These are phyloP conservation scores for Nasonia vitripennis DNA, from an alignment of 1,140 invertebrate genomes.

Conservation along the genomic window DNA sequence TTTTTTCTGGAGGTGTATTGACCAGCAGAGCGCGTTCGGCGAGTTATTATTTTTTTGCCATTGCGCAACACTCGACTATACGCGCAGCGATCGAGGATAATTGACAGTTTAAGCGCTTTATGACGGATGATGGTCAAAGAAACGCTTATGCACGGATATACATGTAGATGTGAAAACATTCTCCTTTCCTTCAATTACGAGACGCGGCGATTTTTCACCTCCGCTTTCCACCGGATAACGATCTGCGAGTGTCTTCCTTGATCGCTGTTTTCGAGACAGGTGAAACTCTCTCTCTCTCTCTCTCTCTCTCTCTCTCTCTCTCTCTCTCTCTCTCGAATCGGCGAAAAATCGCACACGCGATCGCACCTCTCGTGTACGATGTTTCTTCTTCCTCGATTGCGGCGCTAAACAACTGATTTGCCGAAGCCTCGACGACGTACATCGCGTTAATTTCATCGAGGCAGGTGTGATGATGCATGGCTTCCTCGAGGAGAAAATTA, in stretches of 20 bases:
- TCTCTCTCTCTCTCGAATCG: no score
- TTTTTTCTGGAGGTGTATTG: neutral
- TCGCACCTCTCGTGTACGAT: no score
- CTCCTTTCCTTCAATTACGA: no score
- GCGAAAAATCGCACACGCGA: neutral
- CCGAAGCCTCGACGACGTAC: neutral
- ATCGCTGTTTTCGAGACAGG: no score
- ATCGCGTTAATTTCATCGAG: neutral
- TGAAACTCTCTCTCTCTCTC: no score
- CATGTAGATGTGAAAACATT: no score
- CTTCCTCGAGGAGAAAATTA: slow-evolving; percentile 7
- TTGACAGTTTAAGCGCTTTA: neutral
- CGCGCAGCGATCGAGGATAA: neutral
- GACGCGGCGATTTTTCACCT: no score
- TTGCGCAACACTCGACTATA: neutral
- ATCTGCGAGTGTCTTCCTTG: no score
- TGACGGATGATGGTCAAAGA: no score
- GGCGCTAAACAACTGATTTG: neutral
- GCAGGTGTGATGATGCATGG: neutral
- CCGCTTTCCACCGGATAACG: no score
- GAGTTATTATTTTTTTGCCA: neutral
- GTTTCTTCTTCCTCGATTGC: neutral
- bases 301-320: no score
- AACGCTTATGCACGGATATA: neutral
- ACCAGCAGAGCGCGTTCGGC: neutral